These are phyloP conservation scores for Coracias cyanogaster DNA, from an alignment of 2,797 vertebrate genomes.

Conservation along the genomic window DNA sequence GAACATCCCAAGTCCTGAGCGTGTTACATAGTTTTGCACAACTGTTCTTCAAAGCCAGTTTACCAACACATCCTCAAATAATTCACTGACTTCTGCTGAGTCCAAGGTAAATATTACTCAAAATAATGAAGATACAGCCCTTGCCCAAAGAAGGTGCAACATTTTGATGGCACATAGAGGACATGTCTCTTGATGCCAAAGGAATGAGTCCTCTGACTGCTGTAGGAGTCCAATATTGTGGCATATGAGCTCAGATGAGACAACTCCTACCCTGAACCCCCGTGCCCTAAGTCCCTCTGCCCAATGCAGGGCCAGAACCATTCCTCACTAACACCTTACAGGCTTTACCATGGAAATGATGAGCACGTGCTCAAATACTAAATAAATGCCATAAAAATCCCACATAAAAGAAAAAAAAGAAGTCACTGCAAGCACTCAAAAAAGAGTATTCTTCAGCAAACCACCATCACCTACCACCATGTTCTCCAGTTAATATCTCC, in stretches of 20 bases:
- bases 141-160: background rate
- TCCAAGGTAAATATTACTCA: background rate
- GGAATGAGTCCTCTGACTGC: background rate
- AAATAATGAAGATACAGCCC: background rate
- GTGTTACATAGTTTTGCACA: background rate
- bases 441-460: background rate
- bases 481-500: background rate
- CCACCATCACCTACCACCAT: background rate
- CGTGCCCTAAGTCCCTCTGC: background rate
- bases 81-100: background rate
- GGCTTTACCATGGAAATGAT: background rate
- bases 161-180: background rate
- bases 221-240: background rate
- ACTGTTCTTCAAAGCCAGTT: background rate
- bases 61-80: background rate
- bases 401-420: rapidly evolving
- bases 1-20: background rate
- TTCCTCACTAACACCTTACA: background rate
- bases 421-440: background rate
- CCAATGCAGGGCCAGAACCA: background rate
- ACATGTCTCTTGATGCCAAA: rapidly evolving
- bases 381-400: background rate
- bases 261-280: background rate
- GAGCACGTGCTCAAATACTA: background rate
- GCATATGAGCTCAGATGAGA: background rate